These are phyloP conservation scores for Emmelina monodactyla DNA, from an alignment of 2,888 invertebrate genomes.

Conservation along the genomic window DNA sequence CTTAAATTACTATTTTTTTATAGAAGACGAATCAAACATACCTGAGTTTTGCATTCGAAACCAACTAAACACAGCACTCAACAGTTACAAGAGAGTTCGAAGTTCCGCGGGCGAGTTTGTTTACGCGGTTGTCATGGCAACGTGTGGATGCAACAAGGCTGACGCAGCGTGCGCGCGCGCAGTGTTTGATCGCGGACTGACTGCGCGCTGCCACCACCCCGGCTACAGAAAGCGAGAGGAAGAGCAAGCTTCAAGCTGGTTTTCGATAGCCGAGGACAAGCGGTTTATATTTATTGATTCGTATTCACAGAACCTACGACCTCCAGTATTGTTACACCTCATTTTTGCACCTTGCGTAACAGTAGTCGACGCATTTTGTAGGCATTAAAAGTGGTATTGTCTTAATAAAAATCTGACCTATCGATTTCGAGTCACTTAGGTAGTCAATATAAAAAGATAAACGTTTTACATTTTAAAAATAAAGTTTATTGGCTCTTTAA, in stretches of 20 bases:
- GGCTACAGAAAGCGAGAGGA: constrained; percentile 56
- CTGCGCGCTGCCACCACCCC: constrained; percentile 40
- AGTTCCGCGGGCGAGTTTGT: background rate
- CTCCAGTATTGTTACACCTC: no score
- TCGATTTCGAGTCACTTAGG: no score
- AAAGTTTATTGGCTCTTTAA: constrained; percentile 1
- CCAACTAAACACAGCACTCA: background rate
- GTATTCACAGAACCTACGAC: constrained; percentile 22
- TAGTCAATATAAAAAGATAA: no score
- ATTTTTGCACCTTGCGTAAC: no score
- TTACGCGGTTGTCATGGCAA: constrained; percentile 48
- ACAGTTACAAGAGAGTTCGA: background rate
- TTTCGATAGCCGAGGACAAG: constrained; percentile 53
- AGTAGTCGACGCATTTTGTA: no score
- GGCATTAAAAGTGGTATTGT: no score
- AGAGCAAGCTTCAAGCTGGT: constrained; percentile 48
- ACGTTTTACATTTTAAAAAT: background rate
- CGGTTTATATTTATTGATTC: constrained; percentile 33
- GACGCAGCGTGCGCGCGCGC: constrained; percentile 49
- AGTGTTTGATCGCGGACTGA: constrained; percentile 50
- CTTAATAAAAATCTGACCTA: no score
- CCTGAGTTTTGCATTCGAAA: no score
- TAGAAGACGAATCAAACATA: no score
- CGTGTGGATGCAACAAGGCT: constrained; percentile 47
- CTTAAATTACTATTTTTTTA: no score